Evolutionary conservation across 2,797 vertebrate species (phyloP), one percentile per base, ranked within the genome.

Genomic region (Hybognathus amarus): DNA sequence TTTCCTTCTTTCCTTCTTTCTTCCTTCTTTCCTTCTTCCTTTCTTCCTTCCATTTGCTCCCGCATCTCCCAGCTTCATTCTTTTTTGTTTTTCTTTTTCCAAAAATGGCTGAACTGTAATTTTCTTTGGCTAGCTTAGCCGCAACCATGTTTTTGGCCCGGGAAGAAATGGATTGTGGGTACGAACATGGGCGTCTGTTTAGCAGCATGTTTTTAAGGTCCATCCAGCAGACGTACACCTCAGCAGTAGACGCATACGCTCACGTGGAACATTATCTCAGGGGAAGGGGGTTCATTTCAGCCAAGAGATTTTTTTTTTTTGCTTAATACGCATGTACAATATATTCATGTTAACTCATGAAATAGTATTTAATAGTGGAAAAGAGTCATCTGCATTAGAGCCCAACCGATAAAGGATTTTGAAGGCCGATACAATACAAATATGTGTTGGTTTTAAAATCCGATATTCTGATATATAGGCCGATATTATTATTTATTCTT

Each of bases 151-250:
- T 90, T 87, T 88, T 89, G 89, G 61, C 83, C 82, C 84, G 82
- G 89, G 84, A 90, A 90, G 90, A 85, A 79, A 68, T 84, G 82
- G 88, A 76, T 86, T 89, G 91, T 68, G 87, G 90, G 80, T 87
- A 90, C 54, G 84, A 90, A 86, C 83, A 85, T 80, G 86, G 90
- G 90, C 87, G 83, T 88, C 84, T 87, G 80, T 89, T 83, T 40
- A 85, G 89, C 22, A 79, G 85, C 89, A 87, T 78, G 67, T 50
- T 69, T 73, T 83, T 59, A 56, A 56, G 63, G 63, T 77, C 73
- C 22, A 8, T 78, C 56, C 67, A 83, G 88, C 91, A 92, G 36
- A 75, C 33, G 38, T 66, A 76, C 64, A 78, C 77, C 83, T 89
- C 88, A 87, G 50, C 59, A 61, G 47, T 70, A 64, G n/a, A 78